phyloP scores from a whole-genome alignment of 2,113 vertebrate genomes.

The Strigops habroptila region DNA sequence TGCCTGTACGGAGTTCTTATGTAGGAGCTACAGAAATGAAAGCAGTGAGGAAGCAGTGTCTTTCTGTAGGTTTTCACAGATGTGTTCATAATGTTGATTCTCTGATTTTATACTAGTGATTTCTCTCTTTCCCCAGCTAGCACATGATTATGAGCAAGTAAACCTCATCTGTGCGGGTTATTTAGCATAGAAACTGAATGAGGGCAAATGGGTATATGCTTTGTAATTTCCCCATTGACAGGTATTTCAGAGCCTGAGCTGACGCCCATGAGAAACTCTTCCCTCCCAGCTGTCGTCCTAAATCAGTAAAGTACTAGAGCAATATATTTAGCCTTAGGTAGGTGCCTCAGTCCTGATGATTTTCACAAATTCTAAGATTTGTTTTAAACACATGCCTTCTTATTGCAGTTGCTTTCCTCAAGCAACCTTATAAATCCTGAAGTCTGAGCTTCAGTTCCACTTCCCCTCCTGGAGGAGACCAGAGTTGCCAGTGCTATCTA shows the following conservation, averaged over 20 bases:
- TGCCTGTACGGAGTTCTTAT: not conserved
- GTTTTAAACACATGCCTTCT: not conserved
- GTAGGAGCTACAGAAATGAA: not conserved
- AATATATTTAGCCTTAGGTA: not conserved
- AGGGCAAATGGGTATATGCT: not conserved
- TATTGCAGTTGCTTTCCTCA: constrained; percentile 7
- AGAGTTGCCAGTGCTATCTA: not conserved
- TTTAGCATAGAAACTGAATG: not conserved
- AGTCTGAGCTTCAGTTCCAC: not conserved
- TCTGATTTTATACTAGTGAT: not conserved
- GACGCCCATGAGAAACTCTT: not conserved
- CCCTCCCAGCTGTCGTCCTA: not conserved
- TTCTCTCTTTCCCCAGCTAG: not conserved
- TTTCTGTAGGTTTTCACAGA: not conserved
- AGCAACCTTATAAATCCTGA: not conserved
- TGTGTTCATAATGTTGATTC: not conserved
- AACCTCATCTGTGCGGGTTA: not conserved
- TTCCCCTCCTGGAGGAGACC: not conserved
- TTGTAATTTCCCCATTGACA: not conserved
- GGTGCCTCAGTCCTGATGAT: not conserved
- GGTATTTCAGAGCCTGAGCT: not conserved
- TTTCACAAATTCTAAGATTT: not conserved
- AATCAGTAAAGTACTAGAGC: not conserved
- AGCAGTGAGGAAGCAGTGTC: not conserved
- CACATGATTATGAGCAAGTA: not conserved